Evolutionary conservation across 35 echinoderm and acorn worm genomes (phyloP).

Genomic region (Ptychodera flava): DNA sequence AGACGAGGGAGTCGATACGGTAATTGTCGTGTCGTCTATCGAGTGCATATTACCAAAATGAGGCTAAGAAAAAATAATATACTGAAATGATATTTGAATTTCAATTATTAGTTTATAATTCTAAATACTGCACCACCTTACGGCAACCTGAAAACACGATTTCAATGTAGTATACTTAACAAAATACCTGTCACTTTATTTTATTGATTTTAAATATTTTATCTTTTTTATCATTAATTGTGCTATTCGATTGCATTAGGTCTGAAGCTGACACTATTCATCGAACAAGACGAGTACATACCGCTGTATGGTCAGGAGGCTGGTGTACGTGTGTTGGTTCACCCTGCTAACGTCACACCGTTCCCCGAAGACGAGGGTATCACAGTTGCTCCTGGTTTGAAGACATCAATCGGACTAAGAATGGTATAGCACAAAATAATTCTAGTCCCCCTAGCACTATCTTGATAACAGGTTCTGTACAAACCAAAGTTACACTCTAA

Average conservation of each 20-base stretch:
- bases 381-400: constrained; percentile 42
- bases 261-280: constrained; percentile 66
- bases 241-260: constrained; percentile 19
- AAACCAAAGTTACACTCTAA: no score
- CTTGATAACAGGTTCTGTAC: no score
- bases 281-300: constrained; percentile 69
- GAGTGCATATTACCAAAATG: not conserved
- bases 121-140: no score
- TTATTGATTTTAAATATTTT: no score
- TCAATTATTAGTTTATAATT: no score
- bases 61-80: not conserved
- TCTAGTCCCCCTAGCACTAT: no score
- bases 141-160: no score
- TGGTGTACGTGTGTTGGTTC: constrained; percentile 58
- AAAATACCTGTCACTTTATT: no score
- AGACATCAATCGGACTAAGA: constrained; percentile 56
- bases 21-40: not conserved
- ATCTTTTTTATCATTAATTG: not conserved
- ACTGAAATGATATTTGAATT: no score
- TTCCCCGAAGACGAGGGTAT: constrained; percentile 72
- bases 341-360: constrained; percentile 35
- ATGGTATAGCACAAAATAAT: no score
- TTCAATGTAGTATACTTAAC: no score
- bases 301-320: constrained; percentile 55
- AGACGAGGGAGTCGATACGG: constrained; percentile 17